Evolutionary conservation across 2,888 invertebrate genomes (phyloP).

Genomic region (Perdita meconis): DNA sequence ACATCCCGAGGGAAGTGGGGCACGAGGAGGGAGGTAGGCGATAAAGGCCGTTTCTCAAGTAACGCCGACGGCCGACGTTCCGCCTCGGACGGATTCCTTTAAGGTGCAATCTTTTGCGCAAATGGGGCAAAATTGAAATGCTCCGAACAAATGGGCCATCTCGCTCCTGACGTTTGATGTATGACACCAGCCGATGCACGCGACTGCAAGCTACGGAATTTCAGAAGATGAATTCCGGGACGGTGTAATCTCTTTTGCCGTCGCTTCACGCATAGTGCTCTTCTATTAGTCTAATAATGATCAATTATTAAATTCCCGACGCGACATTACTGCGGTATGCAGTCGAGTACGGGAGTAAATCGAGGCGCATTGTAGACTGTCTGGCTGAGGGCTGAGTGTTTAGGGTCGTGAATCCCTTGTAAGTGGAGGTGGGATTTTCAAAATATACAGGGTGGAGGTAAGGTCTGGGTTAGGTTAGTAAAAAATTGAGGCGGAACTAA

Average conservation of each 20-base stretch:
- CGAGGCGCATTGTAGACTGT: no score
- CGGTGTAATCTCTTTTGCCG: neutral
- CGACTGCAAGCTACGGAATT: neutral
- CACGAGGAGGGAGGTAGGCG: slow-evolving; percentile 5
- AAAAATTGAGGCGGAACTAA: no score
- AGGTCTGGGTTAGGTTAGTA: no score
- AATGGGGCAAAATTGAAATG: slow-evolving; percentile 69
- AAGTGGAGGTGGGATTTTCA: no score
- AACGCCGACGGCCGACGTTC: slow-evolving; percentile 4
- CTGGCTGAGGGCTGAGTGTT: no score
- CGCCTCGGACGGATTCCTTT: slow-evolving; percentile 51
- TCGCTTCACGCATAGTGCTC: neutral
- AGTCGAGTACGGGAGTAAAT: no score
- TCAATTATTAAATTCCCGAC: no score
- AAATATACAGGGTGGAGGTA: no score
- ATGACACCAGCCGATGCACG: slow-evolving; percentile 23
- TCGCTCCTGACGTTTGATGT: slow-evolving; percentile 27
- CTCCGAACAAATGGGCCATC: slow-evolving; percentile 60
- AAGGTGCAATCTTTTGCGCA: slow-evolving; percentile 65
- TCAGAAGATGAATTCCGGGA: neutral
- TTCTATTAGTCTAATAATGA: neutral
- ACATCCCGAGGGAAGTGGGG: no score
- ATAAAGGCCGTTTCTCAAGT: slow-evolving; percentile 45
- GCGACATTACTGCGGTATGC: no score
- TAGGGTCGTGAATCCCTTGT: no score